Conservation (phyloP, 2,113 vertebrate species). For the Choloepus hoffmanni region DNA sequence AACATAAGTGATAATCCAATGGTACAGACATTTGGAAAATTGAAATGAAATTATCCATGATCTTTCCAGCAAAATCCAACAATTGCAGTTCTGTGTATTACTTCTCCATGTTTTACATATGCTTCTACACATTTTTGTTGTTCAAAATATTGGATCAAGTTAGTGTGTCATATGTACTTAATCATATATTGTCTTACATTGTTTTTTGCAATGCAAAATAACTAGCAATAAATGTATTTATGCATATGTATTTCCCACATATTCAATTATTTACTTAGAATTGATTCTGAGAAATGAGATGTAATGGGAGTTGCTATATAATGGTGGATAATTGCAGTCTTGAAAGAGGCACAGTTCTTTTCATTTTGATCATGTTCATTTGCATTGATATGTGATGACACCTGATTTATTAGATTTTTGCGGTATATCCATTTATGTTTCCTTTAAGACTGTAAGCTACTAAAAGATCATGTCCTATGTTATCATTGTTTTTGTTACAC, state of each 20-base stretch:
- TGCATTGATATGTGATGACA: neutral
- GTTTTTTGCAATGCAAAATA: neutral
- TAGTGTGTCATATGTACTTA: neutral
- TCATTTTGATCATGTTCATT: neutral
- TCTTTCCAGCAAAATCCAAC: neutral
- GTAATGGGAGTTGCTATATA: neutral
- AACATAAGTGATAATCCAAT: neutral
- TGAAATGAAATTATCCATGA: neutral
- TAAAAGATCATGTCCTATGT: neutral
- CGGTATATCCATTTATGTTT: neutral
- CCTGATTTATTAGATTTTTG: neutral
- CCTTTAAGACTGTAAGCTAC: neutral
- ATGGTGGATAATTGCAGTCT: neutral
- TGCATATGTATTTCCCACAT: neutral
- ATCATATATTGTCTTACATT: neutral
- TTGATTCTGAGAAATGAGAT: neutral
- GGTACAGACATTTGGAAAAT: neutral
- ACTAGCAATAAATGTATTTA: neutral
- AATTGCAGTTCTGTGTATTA: neutral
- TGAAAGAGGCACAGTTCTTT: neutral
- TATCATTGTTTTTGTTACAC: neutral
- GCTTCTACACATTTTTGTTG: neutral
- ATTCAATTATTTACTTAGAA: constrained; percentile 3
- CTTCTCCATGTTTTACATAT: neutral
- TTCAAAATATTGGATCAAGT: neutral